These are phyloP conservation scores for Bicyclus anynana DNA, from an alignment of 1,140 invertebrate genomes.

Conservation along the genomic window DNA sequence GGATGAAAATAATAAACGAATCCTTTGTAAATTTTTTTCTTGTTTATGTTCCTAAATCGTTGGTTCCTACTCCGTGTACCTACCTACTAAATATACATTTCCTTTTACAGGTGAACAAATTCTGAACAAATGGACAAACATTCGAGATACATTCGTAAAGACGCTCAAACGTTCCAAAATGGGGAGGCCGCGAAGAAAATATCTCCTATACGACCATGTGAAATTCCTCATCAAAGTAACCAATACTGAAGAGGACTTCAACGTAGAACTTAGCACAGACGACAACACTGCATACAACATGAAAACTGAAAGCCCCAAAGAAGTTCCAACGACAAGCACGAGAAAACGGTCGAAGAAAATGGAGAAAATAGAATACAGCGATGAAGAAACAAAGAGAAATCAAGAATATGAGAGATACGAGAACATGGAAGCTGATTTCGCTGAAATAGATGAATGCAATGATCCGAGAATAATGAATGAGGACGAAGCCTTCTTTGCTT, in stretches of 20 bases:
- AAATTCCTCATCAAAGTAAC: slow-evolving; percentile 50
- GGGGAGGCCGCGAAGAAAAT: slow-evolving; percentile 50
- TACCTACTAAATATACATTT: neutral
- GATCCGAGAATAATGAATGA: slow-evolving; percentile 65
- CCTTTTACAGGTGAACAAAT: slow-evolving; percentile 52
- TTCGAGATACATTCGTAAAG: slow-evolving; percentile 60
- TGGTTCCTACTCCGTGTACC: no score
- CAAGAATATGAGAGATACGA: slow-evolving; percentile 28
- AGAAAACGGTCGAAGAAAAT: slow-evolving; percentile 23
- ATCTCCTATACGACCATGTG: slow-evolving; percentile 51
- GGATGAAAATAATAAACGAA: no score
- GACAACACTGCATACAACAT: slow-evolving; percentile 25
- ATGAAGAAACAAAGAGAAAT: slow-evolving; percentile 21
- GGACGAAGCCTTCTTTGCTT: slow-evolving; percentile 69
- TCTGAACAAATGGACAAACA: slow-evolving; percentile 61
- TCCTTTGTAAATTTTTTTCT: neutral
- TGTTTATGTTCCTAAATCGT: no score
- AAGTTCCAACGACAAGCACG: slow-evolving; percentile 9
- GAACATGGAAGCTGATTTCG: slow-evolving; percentile 38
- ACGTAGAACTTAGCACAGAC: slow-evolving; percentile 20
- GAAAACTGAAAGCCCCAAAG: slow-evolving; percentile 24
- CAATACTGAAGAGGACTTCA: slow-evolving; percentile 29
- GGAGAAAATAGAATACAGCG: slow-evolving; percentile 10
- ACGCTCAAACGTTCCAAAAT: slow-evolving; percentile 43
- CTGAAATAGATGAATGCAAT: slow-evolving; percentile 42